phyloP scores from a whole-genome alignment of 2,888 invertebrate genomes.

The Himalopsyche anomala region DNA sequence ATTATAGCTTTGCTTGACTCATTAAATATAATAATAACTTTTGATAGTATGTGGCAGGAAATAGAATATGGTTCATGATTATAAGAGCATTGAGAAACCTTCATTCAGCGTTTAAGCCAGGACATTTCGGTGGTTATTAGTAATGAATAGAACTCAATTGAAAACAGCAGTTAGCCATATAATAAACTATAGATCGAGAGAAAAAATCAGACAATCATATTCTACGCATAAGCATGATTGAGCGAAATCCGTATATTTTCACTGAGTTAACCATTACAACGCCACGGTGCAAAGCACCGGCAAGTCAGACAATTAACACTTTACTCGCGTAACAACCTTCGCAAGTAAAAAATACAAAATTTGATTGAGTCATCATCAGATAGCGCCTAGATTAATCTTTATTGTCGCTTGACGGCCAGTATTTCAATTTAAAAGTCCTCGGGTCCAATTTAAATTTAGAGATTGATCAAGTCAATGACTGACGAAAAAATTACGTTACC shows the following conservation, averaged over 20 bases:
- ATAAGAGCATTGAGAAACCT: too few relatives aligned
- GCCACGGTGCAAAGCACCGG: background rate
- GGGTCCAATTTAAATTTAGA: slow-evolving; percentile 8
- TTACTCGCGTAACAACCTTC: slow-evolving; percentile 11
- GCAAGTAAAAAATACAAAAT: background rate
- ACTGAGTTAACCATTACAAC: background rate
- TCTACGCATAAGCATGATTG: slow-evolving; percentile 7
- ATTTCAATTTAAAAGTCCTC: slow-evolving; percentile 34
- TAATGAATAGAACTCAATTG: background rate
- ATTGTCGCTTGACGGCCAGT: slow-evolving; percentile 18
- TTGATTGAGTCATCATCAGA: slow-evolving; percentile 26
- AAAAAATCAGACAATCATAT: background rate
- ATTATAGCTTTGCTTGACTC: background rate
- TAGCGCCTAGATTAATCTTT: slow-evolving; percentile 9
- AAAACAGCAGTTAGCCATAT: background rate
- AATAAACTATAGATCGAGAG: background rate
- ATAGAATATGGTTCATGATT: too few relatives aligned
- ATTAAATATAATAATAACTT: background rate
- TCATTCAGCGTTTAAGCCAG: too few relatives aligned
- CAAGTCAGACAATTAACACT: slow-evolving; percentile 1
- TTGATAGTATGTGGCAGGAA: too few relatives aligned
- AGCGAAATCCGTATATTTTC: background rate
- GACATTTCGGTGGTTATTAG: too few relatives aligned
- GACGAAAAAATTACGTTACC: background rate
- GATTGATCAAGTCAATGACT: slow-evolving; percentile 13